These are phyloP conservation scores for Taphrorychus bicolor DNA, from an alignment of 2,888 invertebrate species.

Conservation along the genomic window DNA sequence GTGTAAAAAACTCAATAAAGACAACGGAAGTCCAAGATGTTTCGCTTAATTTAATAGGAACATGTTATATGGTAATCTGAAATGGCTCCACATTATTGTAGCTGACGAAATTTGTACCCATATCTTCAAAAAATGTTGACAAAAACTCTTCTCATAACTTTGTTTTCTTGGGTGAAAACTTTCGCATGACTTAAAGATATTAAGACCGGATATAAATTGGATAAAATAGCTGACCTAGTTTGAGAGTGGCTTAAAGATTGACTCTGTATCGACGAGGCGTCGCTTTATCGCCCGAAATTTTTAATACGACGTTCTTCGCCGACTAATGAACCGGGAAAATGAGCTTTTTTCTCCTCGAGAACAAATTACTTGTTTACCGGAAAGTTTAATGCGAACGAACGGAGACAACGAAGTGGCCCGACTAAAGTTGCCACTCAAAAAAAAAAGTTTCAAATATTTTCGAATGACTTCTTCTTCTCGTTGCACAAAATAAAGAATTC, in stretches of 20 bases:
- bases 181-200: neutral
- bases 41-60: too few species aligned
- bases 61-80: too few species aligned
- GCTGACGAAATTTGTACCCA: too few species aligned
- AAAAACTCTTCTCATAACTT: too few species aligned
- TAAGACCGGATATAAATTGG: constrained; percentile 6
- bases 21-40: too few species aligned
- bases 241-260: neutral
- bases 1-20: too few species aligned
- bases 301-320: constrained; percentile 9
- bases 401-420: neutral
- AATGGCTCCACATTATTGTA: too few species aligned
- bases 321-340: constrained; percentile 18
- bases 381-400: neutral
- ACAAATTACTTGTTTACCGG: constrained; percentile 16
- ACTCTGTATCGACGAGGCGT: neutral
- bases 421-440: too few species aligned
- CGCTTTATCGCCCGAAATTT: constrained; percentile 5
- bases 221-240: constrained; percentile 5
- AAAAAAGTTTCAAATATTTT: too few species aligned
- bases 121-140: too few species aligned
- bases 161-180: neutral
- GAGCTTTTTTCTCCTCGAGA: constrained; percentile 11
- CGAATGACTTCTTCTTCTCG: too few species aligned
- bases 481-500: neutral